phyloP scores from a whole-genome alignment of 2,113 vertebrate species.

The Heterotilapia buettikoferi region DNA sequence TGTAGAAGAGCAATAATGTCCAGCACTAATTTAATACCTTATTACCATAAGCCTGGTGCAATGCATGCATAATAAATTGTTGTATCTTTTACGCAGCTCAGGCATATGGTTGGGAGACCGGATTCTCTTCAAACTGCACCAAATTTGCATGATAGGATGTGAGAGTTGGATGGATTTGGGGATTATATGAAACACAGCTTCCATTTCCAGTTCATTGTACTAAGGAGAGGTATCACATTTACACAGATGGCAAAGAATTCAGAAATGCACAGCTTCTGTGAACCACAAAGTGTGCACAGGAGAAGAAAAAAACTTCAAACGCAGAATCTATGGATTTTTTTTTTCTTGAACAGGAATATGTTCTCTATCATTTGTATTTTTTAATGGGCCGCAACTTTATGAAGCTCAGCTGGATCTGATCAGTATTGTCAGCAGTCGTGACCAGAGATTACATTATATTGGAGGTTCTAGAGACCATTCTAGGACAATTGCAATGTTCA shows the following conservation, averaged over 20 bases:
- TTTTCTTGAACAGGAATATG: not conserved
- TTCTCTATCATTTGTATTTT: not conserved
- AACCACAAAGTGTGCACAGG: slow-evolving; percentile 47
- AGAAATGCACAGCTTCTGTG: slow-evolving; percentile 63
- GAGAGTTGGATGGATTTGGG: slow-evolving; percentile 80
- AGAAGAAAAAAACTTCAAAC: slow-evolving; percentile 42
- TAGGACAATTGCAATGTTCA: not conserved
- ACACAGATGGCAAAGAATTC: slow-evolving; percentile 74
- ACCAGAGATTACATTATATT: slow-evolving; percentile 8
- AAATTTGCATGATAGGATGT: slow-evolving; percentile 81
- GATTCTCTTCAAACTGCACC: slow-evolving; percentile 76
- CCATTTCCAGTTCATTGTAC: slow-evolving; percentile 76
- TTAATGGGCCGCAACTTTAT: slow-evolving; percentile 10
- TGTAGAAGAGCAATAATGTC: slow-evolving; percentile 77
- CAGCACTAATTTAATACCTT: slow-evolving; percentile 81
- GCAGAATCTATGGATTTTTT: slow-evolving; percentile 23
- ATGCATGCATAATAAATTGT: slow-evolving; percentile 81
- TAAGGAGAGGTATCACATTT: slow-evolving; percentile 77
- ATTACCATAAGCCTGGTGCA: slow-evolving; percentile 79
- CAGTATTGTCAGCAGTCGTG: slow-evolving; percentile 10
- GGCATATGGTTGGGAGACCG: slow-evolving; percentile 72
- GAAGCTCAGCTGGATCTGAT: slow-evolving; percentile 22
- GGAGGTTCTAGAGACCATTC: slow-evolving; percentile 14
- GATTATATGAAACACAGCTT: slow-evolving; percentile 80
- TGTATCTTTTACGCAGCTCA: slow-evolving; percentile 75